Evolutionary conservation across 2,888 invertebrate species (phyloP), one percentile per base, ranked within the genome.

Genomic region (Pegoplata infirma): DNA sequence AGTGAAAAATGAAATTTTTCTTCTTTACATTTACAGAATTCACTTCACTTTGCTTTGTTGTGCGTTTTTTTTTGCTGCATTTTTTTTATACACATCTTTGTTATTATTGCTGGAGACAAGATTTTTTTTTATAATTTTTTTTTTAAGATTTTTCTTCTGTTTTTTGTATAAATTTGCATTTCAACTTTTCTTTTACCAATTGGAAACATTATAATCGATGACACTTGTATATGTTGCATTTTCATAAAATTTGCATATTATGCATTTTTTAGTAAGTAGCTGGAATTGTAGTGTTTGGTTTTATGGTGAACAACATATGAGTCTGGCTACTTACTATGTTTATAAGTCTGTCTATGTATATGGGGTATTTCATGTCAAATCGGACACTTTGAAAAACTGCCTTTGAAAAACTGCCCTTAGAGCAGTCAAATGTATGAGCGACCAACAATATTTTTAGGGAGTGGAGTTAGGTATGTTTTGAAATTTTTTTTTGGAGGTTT

Each of bases 1-100:
- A 86, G 84, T 87, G 86, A 87, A 86, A 87, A 87, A 87, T 87
- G 84, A 85, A 85, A 69, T 73, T 77, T 81, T 77, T 77, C 69
- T 64, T n/a, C n/a, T n/a, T n/a, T 47, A 71, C 51, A 71, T 72
- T 59, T 53, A 61, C 53, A 67, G 44, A 56, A 51, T 63, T 58
- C 51, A 63, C 16, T 55, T 12, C 10, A 19, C 44, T 63, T 56
- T 23, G 17, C 2, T 53, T 8, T 28, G 36, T 56, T 36, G 14
- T 21, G 47, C 21, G 7, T 25, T 23, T 63, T 14, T 36, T 63
- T 67, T 28, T 44, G 17, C 19, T 66, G 36, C 12, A 40, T 40
- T 53, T 58, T 46, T 28, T 16, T 36, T 16, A 28, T 28, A 17
- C n/a, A 25, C 7, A 5, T 2, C 49, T 16, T 40, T 67, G 23